These are phyloP conservation scores for Tetheella fluctuosa DNA, from an alignment of 2,888 invertebrate genomes.

Conservation along the genomic window DNA sequence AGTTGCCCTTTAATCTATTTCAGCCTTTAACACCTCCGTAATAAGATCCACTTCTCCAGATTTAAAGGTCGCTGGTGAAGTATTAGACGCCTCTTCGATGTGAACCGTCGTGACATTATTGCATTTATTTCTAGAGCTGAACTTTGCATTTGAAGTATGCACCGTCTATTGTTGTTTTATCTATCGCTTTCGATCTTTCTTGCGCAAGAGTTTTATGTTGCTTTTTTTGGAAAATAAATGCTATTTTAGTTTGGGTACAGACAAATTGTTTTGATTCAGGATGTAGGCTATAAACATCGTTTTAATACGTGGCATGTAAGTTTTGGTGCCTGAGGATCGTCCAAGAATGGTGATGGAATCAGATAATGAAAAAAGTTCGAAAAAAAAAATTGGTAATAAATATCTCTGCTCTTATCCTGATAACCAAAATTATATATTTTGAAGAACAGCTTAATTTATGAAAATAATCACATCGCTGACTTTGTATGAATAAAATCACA, in stretches of 20 bases:
- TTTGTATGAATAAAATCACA: neutral
- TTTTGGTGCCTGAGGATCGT: no score
- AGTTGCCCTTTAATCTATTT: neutral
- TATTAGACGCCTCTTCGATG: conserved; percentile 14
- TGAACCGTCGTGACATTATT: conserved; percentile 52
- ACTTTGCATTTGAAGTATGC: conserved; percentile 54
- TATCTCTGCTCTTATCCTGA: no score
- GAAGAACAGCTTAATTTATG: no score
- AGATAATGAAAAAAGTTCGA: no score
- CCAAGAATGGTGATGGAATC: no score
- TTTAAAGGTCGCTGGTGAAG: conserved; percentile 3
- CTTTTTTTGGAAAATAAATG: neutral
- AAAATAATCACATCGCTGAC: neutral
- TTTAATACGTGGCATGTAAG: no score
- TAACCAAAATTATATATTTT: no score
- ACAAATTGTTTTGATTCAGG: neutral
- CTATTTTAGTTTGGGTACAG: neutral
- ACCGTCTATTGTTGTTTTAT: conserved; percentile 52
- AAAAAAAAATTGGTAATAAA: no score
- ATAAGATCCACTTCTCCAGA: conserved; percentile 4
- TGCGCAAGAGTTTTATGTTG: neutral
- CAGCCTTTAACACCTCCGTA: neutral
- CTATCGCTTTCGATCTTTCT: conserved; percentile 53
- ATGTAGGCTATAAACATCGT: no score
- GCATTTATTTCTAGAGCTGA: conserved; percentile 66